Base-by-base conservation (phyloP, 2,797 vertebrate species). In the Anabas testudineus region DNA sequence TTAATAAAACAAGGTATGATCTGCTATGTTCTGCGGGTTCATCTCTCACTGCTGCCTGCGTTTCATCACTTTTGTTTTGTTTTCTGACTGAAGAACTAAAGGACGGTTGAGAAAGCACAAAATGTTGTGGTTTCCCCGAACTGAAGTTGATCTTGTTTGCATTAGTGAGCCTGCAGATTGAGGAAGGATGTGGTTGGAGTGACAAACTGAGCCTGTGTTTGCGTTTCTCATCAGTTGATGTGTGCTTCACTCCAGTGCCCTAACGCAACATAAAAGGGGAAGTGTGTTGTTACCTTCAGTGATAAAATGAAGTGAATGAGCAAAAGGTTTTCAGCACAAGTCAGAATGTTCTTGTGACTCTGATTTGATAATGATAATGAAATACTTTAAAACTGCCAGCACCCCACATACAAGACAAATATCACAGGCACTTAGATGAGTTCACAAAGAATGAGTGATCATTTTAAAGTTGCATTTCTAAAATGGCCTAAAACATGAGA, bases 1-100 rank as follows among this genome's bases (percentile, higher is more conserved):
- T 90, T 88, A 91, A 91, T 90, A 91, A 91, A 91, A 89, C 64
- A 70, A 48, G 59, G 68, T 87, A 74, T 88, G 85, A 89, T 85
- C 78, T 81, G 82, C 73, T 81, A 54, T 57, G 10, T 18, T 2
- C 26, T 66, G 37, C 51, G 63, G 55, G 16, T 41, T 42, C 22
- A 10, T 82, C 52, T 72, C 56, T 76, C 55, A 34, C 69, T 73
- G 74, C 73, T 61, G 3, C 9, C 19, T 0, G 4, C 12, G 10
- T 61, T 10, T 69, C 16, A 3, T 56, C 36, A 28, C 37, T 2
- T 21, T 36, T 48, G 10, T 60, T 54, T 57, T 28, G n/a, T 67
- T 71, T 30, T 68, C 28, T 64, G 57, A 57, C 59, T 18, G 24
- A 32, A 65, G 32, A 26, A 34, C 5, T 1, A 10, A 18, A 47